Conservation (phyloP, 2,888 invertebrate species). For the Meloe dianella region DNA sequence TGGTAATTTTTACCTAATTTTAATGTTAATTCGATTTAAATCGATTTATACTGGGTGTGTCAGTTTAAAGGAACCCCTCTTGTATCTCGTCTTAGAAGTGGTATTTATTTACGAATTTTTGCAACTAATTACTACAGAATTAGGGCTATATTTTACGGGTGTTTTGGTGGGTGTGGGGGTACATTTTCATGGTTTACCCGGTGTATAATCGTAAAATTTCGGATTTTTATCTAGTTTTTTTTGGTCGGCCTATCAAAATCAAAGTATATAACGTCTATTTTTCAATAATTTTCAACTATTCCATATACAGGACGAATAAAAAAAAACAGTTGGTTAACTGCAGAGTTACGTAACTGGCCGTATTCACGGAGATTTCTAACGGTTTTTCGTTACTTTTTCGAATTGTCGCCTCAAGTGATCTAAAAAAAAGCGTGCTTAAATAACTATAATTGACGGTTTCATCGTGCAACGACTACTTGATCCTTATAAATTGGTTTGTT, state of each 20-base stretch:
- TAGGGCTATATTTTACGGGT: too few relatives aligned
- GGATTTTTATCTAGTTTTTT: too few relatives aligned
- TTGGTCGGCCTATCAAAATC: too few relatives aligned
- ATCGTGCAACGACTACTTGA: slow-evolving; percentile 4
- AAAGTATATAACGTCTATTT: too few relatives aligned
- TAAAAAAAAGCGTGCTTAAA: background rate
- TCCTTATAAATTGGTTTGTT: background rate
- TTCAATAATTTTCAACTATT: too few relatives aligned
- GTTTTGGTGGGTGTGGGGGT: too few relatives aligned
- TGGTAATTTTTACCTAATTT: background rate
- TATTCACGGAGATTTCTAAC: background rate
- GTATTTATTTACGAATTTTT: background rate
- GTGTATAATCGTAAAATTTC: too few relatives aligned
- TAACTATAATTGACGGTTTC: background rate
- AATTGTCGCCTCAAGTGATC: background rate
- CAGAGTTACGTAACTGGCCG: background rate
- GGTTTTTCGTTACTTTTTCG: background rate
- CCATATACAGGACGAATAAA: too few relatives aligned
- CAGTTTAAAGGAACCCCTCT: background rate
- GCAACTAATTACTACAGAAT: background rate
- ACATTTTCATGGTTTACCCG: too few relatives aligned
- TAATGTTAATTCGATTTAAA: background rate
- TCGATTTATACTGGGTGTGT: background rate
- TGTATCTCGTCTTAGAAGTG: background rate
- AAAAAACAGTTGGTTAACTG: too few relatives aligned